phyloP scores from a whole-genome alignment of 2,888 invertebrate species.

The Amiota communis region DNA sequence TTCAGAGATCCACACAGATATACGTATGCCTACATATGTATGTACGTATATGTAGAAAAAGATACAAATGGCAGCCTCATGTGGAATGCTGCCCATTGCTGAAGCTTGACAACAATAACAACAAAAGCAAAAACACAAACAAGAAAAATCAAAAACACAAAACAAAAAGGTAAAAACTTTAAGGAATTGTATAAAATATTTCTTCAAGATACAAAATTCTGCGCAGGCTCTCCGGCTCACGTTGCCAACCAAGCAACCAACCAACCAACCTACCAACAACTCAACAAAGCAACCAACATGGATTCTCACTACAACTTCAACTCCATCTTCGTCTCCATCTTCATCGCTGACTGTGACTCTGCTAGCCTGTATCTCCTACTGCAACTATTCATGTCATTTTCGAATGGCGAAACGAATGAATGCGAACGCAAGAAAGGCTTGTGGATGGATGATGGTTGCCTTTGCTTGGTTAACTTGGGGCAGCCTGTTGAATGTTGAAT shows the following conservation, averaged over 20 bases:
- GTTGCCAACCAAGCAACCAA: constrained; percentile 47
- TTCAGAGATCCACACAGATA: constrained; percentile 1
- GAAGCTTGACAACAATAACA: constrained; percentile 27
- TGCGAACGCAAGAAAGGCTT: constrained; percentile 18
- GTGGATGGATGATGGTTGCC: not conserved
- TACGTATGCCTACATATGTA: too few species aligned
- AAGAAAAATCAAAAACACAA: constrained; percentile 36
- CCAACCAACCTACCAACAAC: too few species aligned
- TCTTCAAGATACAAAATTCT: constrained; percentile 43
- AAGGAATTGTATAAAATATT: constrained; percentile 67
- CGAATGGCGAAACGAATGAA: constrained; percentile 25
- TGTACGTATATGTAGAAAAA: too few species aligned
- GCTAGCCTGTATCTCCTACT: constrained; percentile 31
- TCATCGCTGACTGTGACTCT: constrained; percentile 32
- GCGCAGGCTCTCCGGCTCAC: constrained; percentile 37
- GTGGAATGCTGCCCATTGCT: constrained; percentile 28
- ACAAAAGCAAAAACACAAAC: not conserved
- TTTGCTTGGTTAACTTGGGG: too few species aligned
- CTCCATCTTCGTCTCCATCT: constrained; percentile 13
- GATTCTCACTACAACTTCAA: constrained; percentile 23
- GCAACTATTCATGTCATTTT: constrained; percentile 20
- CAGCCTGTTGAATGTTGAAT: not conserved
- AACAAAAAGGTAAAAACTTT: constrained; percentile 52
- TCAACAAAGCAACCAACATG: constrained; percentile 53
- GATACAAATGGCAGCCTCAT: not conserved